phyloP scores from a whole-genome alignment of 2,888 invertebrate genomes.

The Drosophila setosimentum region DNA sequence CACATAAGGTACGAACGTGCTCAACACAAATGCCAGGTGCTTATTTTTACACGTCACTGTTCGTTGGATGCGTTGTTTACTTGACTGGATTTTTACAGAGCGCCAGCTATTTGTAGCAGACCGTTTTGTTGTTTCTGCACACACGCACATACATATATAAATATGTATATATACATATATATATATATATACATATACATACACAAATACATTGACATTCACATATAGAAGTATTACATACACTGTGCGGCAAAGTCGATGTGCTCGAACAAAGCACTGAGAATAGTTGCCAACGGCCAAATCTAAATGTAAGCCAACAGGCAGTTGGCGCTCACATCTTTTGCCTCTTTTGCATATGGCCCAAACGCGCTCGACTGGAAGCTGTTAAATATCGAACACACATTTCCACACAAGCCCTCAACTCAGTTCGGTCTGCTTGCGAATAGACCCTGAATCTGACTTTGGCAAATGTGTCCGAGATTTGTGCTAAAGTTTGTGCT shows the following conservation, averaged over 20 bases:
- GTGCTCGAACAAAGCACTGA: slow-evolving; percentile 56
- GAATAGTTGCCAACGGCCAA: slow-evolving; percentile 65
- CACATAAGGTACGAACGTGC: slow-evolving; percentile 81
- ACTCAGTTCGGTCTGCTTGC: slow-evolving; percentile 18
- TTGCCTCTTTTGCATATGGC: slow-evolving; percentile 57
- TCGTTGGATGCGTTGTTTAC: slow-evolving; percentile 53
- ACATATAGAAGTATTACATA: background rate
- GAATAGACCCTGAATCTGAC: slow-evolving; percentile 38
- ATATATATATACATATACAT: background rate
- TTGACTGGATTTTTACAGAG: slow-evolving; percentile 71
- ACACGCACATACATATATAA: slow-evolving; percentile 33
- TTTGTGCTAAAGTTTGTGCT: slow-evolving; percentile 67
- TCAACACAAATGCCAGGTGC: slow-evolving; percentile 80
- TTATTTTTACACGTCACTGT: slow-evolving; percentile 54
- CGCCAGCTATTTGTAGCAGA: slow-evolving; percentile 63
- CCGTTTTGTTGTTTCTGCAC: slow-evolving; percentile 42
- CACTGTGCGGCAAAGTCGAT: slow-evolving; percentile 46
- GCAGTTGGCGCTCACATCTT: slow-evolving; percentile 56
- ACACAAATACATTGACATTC: background rate
- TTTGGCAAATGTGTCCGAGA: slow-evolving; percentile 69
- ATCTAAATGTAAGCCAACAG: slow-evolving; percentile 67
- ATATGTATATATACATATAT: slow-evolving; percentile 10
- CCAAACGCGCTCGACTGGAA: slow-evolving; percentile 62
- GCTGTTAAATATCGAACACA: slow-evolving; percentile 77
- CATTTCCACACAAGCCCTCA: slow-evolving; percentile 43